phyloP scores from a whole-genome alignment of 2,113 vertebrate species.

The Chloroceryle aenea region DNA sequence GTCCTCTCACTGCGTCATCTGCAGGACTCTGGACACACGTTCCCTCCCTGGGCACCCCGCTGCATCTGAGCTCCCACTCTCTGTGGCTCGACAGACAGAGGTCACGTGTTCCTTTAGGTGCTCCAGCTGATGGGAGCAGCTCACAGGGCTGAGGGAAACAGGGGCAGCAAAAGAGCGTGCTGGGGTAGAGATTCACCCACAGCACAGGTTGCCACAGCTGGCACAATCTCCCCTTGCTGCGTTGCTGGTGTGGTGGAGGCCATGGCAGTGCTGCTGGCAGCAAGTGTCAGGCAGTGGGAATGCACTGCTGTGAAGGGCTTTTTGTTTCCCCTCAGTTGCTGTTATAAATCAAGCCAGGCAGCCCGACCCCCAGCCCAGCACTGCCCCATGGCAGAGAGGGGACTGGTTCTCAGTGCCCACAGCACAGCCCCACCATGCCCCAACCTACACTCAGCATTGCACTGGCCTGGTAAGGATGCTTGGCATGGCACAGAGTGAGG shows the following conservation, averaged over 20 bases:
- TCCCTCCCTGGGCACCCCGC: accelerated
- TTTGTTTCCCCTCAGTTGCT: slow-evolving; percentile 64
- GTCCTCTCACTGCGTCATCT: neutral
- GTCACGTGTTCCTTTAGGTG: accelerated
- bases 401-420: accelerated
- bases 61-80: neutral
- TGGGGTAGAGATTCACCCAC: neutral
- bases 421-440: neutral
- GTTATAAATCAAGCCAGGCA: slow-evolving; percentile 62
- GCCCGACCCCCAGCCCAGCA: neutral
- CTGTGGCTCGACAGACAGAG: accelerated
- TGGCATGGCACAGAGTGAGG: accelerated
- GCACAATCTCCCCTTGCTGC: slow-evolving; percentile 25
- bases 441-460: accelerated
- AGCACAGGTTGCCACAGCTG: neutral
- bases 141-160: neutral
- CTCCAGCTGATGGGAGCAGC: neutral
- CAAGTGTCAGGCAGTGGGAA: slow-evolving; percentile 11
- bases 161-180: neutral
- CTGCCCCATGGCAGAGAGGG: neutral
- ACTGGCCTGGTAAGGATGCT: neutral
- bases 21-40: accelerated
- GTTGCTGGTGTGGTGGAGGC: neutral
- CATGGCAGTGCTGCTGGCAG: neutral
- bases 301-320: slow-evolving; percentile 51